These are phyloP conservation scores for Nemotelus pantherinus DNA, from an alignment of 2,888 invertebrate species.

Conservation along the genomic window DNA sequence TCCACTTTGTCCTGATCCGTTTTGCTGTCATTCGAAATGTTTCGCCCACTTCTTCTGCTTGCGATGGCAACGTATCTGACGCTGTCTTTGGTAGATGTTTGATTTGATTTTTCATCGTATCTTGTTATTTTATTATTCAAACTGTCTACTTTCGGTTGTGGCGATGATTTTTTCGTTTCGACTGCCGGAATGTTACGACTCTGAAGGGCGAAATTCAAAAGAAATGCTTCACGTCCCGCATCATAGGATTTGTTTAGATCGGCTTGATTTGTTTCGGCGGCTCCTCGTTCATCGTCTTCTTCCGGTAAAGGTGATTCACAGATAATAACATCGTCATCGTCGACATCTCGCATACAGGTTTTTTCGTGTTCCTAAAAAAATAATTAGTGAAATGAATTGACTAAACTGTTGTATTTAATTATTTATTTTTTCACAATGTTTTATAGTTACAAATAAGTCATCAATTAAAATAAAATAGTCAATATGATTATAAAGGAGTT, in stretches of 20 bases:
- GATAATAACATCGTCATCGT: slow-evolving; percentile 62
- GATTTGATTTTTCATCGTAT: not conserved
- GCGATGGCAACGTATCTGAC: not conserved
- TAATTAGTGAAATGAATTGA: not conserved
- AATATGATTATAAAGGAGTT: too few species aligned
- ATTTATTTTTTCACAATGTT: not conserved
- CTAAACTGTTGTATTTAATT: not conserved
- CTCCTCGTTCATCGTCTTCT: slow-evolving; percentile 56
- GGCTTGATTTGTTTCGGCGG: slow-evolving; percentile 54
- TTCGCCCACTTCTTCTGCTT: slow-evolving; percentile 18
- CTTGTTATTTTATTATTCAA: slow-evolving; percentile 4
- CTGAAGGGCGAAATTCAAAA: slow-evolving; percentile 66
- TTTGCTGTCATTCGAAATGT: slow-evolving; percentile 11
- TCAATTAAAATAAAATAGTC: too few species aligned
- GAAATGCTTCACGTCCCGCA: slow-evolving; percentile 63
- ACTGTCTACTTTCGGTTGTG: slow-evolving; percentile 21
- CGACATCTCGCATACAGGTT: slow-evolving; percentile 59
- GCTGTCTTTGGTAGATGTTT: not conserved
- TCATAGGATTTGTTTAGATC: slow-evolving; percentile 51
- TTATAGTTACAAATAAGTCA: too few species aligned
- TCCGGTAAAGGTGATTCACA: slow-evolving; percentile 63
- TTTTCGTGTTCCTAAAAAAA: slow-evolving; percentile 65
- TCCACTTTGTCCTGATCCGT: slow-evolving; percentile 49
- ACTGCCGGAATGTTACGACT: slow-evolving; percentile 50
- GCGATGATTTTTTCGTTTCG: too few species aligned